A percentile compares a stretch with the other conserved stretches of the same genome.
Conservation (phyloP, 2,888 invertebrate genomes). For the Timema cristinae region DNA sequence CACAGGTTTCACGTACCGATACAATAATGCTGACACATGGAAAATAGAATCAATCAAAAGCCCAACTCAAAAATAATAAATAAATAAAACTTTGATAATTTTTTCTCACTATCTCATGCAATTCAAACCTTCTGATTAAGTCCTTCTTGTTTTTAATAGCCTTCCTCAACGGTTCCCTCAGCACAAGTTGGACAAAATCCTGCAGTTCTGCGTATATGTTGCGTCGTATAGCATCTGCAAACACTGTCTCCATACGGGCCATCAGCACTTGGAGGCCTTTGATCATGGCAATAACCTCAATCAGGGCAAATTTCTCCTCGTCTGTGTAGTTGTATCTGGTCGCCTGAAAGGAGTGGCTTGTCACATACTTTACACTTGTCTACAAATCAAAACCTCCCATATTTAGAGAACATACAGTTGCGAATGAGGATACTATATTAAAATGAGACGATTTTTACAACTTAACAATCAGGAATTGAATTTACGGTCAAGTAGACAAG, state of each 20-base stretch:
- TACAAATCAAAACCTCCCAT: no score
- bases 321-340: constrained; percentile 96
- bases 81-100: neutral
- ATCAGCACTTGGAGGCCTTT: constrained; percentile 95
- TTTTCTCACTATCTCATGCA: neutral
- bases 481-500: no score
- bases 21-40: constrained; percentile 74
- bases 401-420: no score
- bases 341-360: constrained; percentile 53
- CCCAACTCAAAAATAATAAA: neutral
- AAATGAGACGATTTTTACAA: neutral
- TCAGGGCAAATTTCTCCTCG: constrained; percentile 95
- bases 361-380: no score
- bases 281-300: constrained; percentile 98
- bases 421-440: neutral
- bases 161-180: constrained; percentile 91
- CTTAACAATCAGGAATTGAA: no score
- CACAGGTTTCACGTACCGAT: constrained; percentile 95
- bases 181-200: constrained; percentile 85
- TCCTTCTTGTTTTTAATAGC: constrained; percentile 98
- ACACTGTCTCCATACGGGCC: constrained; percentile 97
- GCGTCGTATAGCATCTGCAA: constrained; percentile 82
- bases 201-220: constrained; percentile 96
- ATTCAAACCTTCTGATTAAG: constrained; percentile 68
- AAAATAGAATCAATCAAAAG: neutral